Evolutionary conservation across 2,888 invertebrate genomes (phyloP), one percentile per base, ranked within the genome.

Genomic region (Heliconius sara): DNA sequence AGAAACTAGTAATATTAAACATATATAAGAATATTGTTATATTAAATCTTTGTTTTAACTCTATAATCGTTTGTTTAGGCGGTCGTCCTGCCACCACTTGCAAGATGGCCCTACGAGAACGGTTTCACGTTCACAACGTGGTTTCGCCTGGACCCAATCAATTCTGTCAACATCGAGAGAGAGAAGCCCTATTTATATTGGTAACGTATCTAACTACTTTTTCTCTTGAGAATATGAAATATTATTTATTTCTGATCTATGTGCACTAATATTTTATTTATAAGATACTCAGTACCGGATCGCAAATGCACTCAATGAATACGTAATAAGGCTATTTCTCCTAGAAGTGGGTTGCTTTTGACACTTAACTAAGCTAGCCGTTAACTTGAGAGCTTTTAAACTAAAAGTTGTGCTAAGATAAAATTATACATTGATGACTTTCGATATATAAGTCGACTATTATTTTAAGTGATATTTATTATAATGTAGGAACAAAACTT

Each of bases 71-170:
- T 89, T 88, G 95, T 96, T 5, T 95, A 99, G 99, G 99, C 99
- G 81, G 97, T 99, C 88, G 98, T 99, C 71, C 96, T 99, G 88
- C 99, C 99, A 77, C 99, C 99, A 27, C 96, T 99, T 89, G 98
- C 99, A 83, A 97, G 98, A 92, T 99, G 99, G 99, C 99, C 99
- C 63, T 98, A 99, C 95, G 99, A 99, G 95, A 99, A 97, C 95
- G 99, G 99, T 81, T 99, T 99, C 97, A 99, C 99, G 77, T 99
- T 99, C 95, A 98, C 99, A 87, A 99, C 99, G 87, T 99, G 99
- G 99, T 98, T 99, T 93, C 97, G 99, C 83, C 96, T 99, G 91
- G 99, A 99, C 96, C 99, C 99, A 89, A 98, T 99, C 95, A 99
- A 99, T 96, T 99, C 99, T 81, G 99, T 99, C 92, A 99, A 99